Percentiles rank a stretch among this genome's conserved stretches.
phyloP scores from a whole-genome alignment of 2,113 vertebrate species.

The Sinocyclocheilus maitianheensis region DNA sequence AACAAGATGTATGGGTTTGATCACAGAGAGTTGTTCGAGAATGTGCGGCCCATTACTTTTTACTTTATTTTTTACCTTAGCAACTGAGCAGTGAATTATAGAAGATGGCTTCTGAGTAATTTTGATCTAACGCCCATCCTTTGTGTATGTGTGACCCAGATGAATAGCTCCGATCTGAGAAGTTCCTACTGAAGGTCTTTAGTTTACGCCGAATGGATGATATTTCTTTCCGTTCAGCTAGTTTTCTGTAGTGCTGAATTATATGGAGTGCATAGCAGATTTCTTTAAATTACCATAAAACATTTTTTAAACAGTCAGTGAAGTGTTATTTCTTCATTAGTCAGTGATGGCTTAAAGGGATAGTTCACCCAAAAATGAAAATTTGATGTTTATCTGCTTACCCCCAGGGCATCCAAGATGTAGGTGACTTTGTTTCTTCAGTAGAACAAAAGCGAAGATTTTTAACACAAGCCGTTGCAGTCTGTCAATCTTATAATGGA shows the following conservation, averaged over 20 bases:
- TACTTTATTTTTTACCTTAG: constrained; percentile 11
- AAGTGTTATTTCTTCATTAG: not conserved
- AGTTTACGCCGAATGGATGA: not conserved
- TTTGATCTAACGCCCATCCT: constrained; percentile 9
- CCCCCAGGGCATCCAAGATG: too few relatives aligned
- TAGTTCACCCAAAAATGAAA: too few relatives aligned
- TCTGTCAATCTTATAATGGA: too few relatives aligned
- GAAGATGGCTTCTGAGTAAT: not conserved
- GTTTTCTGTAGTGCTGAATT: not conserved
- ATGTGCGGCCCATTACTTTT: constrained; percentile 13
- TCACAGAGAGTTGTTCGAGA: not conserved
- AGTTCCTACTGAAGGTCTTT: constrained; percentile 13
- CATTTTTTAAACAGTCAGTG: not conserved
- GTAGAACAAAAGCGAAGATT: too few relatives aligned
- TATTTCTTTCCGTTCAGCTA: not conserved
- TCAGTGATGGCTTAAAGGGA: not conserved
- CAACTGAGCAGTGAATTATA: not conserved
- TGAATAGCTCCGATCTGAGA: constrained; percentile 19
- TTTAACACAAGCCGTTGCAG: too few relatives aligned
- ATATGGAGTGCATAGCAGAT: not conserved
- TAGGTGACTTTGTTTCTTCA: too few relatives aligned
- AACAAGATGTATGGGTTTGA: constrained; percentile 31
- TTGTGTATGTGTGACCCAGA: constrained; percentile 3
- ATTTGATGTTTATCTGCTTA: too few relatives aligned
- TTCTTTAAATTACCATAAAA: not conserved